Evolutionary conservation across 2,797 vertebrate genomes (phyloP), one percentile per base, ranked within the genome.

Genomic region (Epinephelus malabaricus): DNA sequence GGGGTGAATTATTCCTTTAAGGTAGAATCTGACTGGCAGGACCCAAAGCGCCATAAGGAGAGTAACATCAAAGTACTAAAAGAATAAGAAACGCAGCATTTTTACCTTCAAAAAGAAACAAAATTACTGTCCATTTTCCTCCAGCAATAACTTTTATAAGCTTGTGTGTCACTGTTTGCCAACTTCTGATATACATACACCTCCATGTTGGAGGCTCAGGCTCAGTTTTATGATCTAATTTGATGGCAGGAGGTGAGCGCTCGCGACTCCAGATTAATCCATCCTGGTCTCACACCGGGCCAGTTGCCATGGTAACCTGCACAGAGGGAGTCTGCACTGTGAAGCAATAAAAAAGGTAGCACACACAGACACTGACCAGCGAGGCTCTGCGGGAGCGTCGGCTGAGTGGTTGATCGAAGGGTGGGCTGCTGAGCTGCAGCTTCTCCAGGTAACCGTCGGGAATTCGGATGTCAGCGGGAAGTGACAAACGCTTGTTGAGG

Each of bases 381-480:
- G 92, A 93, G 30, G 92, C 92, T 71, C 92, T 79, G 49, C 93
- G 92, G 14, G 92, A 98, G 15, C 97, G 95, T 11, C 94, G 95
- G 75, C 98, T 99, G 94, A 99, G 97, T 0, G 98, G 98, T 80
- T 98, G 98, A 90, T 99, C 97, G 59, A 99, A 99, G 0, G 97
- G 96, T 0, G 97, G 98, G 90, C 98, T 99, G 93, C 95, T 98
- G 61, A 99, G 96, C 94, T 99, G 98, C 73, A 99, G 61, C 88
- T 99, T 99, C 93, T 99, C 98, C 91, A 99, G 95, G 91, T 99
- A 99, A 3, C 97, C 97, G 74, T 99, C 98, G 0, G 98, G 98
- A 90, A 99, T 99, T 85, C 98, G 95, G 90, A 99, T 99, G 92
- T 99, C 98, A 64, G 98, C 98, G 2, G 98, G 98, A 64, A 99